Conservation (phyloP, 2,888 invertebrate species). For the Ctenicera cuprea region DNA sequence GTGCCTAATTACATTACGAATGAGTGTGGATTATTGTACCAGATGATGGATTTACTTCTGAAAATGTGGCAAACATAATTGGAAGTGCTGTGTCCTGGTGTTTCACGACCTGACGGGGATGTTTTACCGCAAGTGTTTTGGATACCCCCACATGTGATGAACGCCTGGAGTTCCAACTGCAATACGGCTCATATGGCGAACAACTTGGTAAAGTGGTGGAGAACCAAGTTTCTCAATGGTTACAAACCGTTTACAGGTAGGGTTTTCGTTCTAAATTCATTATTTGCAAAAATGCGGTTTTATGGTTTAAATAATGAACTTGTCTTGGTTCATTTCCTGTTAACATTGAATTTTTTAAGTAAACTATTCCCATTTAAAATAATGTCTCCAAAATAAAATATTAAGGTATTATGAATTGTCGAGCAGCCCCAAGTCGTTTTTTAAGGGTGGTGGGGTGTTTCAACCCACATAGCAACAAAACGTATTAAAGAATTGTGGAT, state of each 20-base stretch:
- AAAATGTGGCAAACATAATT: not conserved
- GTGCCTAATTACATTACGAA: not conserved
- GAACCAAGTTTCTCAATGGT: slow-evolving; percentile 84
- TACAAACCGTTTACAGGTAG: slow-evolving; percentile 85
- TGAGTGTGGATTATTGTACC: not conserved
- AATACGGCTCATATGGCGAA: slow-evolving; percentile 77
- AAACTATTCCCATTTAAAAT: not conserved
- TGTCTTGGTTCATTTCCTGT: not conserved
- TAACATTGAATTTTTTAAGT: not conserved
- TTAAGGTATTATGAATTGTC: too few species aligned
- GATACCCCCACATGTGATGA: slow-evolving; percentile 38
- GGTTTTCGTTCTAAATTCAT: slow-evolving; percentile 51
- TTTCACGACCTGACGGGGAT: slow-evolving; percentile 29
- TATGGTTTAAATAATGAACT: not conserved
- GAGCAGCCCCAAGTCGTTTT: too few species aligned
- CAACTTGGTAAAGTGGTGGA: slow-evolving; percentile 86
- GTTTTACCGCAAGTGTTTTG: slow-evolving; percentile 16
- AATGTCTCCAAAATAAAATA: too few species aligned
- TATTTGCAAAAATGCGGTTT: not conserved
- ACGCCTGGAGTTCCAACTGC: slow-evolving; percentile 40
- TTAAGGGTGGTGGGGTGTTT: too few species aligned
- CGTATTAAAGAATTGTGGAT: too few species aligned
- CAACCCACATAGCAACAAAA: too few species aligned
- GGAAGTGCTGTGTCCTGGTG: slow-evolving; percentile 24
- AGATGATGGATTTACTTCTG: not conserved